Base-by-base conservation (phyloP, 1,140 invertebrate species). In the Drosophila insularis region DNA sequence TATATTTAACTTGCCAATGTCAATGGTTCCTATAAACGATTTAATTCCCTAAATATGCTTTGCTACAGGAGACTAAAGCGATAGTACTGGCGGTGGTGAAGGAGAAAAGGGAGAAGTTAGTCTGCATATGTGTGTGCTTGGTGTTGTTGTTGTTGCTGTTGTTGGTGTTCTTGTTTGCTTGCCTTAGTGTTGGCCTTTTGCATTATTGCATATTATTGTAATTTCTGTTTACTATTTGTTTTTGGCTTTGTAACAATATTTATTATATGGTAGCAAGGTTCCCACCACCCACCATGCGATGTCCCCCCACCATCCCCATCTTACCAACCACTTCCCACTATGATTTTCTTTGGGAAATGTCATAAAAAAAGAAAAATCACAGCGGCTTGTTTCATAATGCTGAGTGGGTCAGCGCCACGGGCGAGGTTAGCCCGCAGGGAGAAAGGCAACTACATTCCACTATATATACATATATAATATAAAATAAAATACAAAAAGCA, bases 141-240 rank as follows among this genome's bases (percentile, higher is more conserved):
- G 62, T 55, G 19, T 19, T 59, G 58, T 40, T 21, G n/a, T 10
- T 67, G 65, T 59, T 21, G 14, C 4, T 67, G 56, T 59, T 74
- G 53, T 53, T 53, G 17, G 31, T 11, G 3, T 39, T 63, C 61
- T 63, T 43, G 11, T 54, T 27, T 13, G 46, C 55, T 59, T 17
- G 32, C 58, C 21, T 31, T 50, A 17, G 64, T 82, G 82, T 87
- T 86, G 82, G 80, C 75, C 82, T 87, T 87, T 87, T 86, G 82
- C 82, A 86, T 86, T 86, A 86, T 86, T 87, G 79, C 82, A 86
- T 87, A 86, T 86, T 86, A 86, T 87, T 79, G 79, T 86, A 86
- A 86, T 86, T 86, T 87, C 79, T 87, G 79, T 86, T 86, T 79
- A 81, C 79, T 82, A 86, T 86, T 86, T 86, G 82, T 87, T 86